phyloP scores from a whole-genome alignment of 1,140 invertebrate species.

The Aphelinus certus region DNA sequence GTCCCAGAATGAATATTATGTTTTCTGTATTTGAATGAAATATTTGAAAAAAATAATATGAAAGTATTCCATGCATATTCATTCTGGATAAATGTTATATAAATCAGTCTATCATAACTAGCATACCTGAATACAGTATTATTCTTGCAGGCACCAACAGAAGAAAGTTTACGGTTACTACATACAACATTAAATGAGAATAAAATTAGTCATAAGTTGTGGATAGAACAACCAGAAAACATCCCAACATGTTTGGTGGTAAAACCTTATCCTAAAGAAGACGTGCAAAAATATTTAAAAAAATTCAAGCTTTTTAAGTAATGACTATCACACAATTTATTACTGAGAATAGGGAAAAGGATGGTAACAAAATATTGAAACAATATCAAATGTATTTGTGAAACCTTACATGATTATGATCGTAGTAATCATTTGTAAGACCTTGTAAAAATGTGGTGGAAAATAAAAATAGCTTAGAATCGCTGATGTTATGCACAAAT shows the following conservation, averaged over 20 bases:
- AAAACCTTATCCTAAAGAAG: conserved; percentile 90
- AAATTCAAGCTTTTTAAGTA: conserved; percentile 86
- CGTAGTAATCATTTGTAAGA: conserved; percentile 24
- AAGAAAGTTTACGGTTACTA: conserved; percentile 76
- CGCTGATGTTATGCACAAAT: conserved; percentile 27
- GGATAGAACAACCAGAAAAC: conserved; percentile 98
- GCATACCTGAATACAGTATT: conserved; percentile 11
- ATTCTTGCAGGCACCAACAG: conserved; percentile 75
- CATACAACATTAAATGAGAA: conserved; percentile 75
- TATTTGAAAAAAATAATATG: too few species aligned
- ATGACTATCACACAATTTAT: neutral
- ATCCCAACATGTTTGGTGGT: conserved; percentile 92
- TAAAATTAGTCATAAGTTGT: conserved; percentile 88
- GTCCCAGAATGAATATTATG: too few species aligned
- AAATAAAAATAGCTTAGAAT: conserved; percentile 33
- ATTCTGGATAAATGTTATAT: too few species aligned
- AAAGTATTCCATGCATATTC: neutral
- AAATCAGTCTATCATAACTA: too few species aligned
- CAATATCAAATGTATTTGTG: neutral
- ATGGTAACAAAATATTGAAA: neutral
- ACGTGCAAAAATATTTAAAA: conserved; percentile 86
- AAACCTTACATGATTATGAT: neutral
- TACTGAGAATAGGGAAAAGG: neutral
- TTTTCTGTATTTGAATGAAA: too few species aligned
- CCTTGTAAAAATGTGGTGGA: conserved; percentile 34